Evolutionary conservation across 2,888 invertebrate species (phyloP), one percentile per base, ranked within the genome.

Genomic region (Caenorhabditis virilis): DNA sequence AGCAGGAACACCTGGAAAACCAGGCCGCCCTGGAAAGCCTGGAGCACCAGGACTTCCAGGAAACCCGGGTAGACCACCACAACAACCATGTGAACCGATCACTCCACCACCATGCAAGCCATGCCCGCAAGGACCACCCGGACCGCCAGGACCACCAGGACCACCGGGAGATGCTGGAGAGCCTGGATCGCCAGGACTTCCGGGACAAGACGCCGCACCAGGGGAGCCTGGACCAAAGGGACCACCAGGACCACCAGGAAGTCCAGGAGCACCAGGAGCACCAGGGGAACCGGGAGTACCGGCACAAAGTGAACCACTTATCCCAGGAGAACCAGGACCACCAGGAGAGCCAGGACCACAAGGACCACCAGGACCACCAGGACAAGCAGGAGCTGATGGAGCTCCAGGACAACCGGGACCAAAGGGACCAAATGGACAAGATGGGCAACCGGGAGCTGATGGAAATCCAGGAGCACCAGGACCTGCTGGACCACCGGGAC

Each of bases 121-220:
- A 1, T 77, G 76, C 55, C 72, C 74, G n/a, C 52, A 57, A 15
- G 76, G 72, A 45, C 69, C 77, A n/a, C 62, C 75, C 7, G 78
- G 78, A 30, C 73, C 74, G 9, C 66, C 72, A 16, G 77, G 77
- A 48, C 54, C 57, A 3, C 64, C 68, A 11, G 75, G 74, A 51
- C 54, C 72, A 13, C 68, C 69, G 2, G 76, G 76, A 59, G 65
- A 64, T n/a, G 50, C 59, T 39, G 74, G 76, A 54, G 26, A 47
- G 5, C 27, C 39, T 6, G 74, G 74, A 58, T 50, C 61, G 4
- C 65, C 63, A 15, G 72, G 72, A 52, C 46, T 57, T 0, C 61
- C 61, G 2, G 72, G 72, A 53, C 56, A 52, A 26, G 54, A 47
- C n/a, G 69, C 58, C 2, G 36, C 61, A 20, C 62, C 66, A 15